Evolutionary conservation across 92 coral and sea anemone genomes (phyloP).

Genomic region (Paragorgia papillata): DNA sequence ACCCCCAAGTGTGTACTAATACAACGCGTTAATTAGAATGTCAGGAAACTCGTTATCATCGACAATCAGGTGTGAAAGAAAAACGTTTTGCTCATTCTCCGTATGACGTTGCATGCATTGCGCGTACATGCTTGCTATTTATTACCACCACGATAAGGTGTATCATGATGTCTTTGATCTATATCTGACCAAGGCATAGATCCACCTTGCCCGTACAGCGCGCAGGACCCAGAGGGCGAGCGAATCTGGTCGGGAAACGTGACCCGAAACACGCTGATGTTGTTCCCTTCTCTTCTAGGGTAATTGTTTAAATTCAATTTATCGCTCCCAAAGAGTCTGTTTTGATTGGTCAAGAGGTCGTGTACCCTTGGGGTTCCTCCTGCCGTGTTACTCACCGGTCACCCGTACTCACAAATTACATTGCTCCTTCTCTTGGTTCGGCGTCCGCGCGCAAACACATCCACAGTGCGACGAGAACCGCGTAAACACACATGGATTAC

Average conservation of each 20-base stretch:
- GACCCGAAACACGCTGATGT: no score
- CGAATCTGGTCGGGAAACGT: no score
- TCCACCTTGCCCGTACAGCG: no score
- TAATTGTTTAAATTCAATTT: constrained; percentile 1
- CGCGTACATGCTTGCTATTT: constrained; percentile 22
- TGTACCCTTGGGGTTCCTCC: constrained; percentile 20
- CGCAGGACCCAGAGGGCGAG: no score
- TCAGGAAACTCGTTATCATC: constrained; percentile 20
- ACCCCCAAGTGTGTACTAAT: no score
- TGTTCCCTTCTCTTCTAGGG: constrained; percentile 19
- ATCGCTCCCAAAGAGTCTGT: not conserved
- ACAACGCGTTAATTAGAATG: constrained; percentile 29
- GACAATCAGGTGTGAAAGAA: constrained; percentile 36
- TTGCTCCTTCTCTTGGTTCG: not conserved
- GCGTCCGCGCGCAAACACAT: not conserved
- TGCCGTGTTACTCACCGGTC: constrained; percentile 22
- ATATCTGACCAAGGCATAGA: no score
- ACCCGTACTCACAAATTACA: constrained; percentile 1
- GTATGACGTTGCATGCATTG: not conserved
- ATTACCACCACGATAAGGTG: not conserved
- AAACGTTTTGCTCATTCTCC: not conserved
- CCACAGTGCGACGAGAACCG: not conserved
- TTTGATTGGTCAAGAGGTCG: constrained; percentile 15
- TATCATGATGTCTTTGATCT: no score
- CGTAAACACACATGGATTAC: not conserved